Base-by-base conservation (phyloP, 1,140 invertebrate genomes). In the Trinorchestia longiramus region DNA sequence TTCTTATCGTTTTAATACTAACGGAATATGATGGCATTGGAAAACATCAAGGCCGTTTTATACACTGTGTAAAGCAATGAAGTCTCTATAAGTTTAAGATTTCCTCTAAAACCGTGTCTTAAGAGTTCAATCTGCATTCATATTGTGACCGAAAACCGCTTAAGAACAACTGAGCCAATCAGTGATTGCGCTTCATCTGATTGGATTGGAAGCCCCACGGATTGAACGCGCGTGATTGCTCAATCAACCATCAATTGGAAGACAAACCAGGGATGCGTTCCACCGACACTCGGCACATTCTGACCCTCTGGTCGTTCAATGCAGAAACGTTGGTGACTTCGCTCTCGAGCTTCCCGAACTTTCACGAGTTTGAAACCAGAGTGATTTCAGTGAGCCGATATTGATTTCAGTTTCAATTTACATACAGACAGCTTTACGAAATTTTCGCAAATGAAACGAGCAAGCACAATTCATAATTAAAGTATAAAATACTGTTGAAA, bases 121-220 rank as follows among this genome's bases (percentile, higher is more conserved):
- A 77, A 77, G 62, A 77, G 62, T 23, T 90, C n/a, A 41, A 4
- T 90, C 43, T 90, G 28, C 43, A 90, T 90, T 90, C 88, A 90
- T 90, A 90, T 42, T 90, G 88, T 43, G n/a, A 90, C 41, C 42
- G 88, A 41, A 90, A 41, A 90, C 43, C 42, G 88, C 88, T 90
- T 90, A 90, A 15, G 88, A 90, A 90, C 88, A 90, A 90, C 88
- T 90, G 88, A 90, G 88, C 41, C 88, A 90, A 90, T 90, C 88
- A 90, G 43, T 43, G 88, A 90, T 90, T 90, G 88, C 88, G 43
- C 88, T 43, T 90, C 88, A 90, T 90, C 88, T 90, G 88, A 90
- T 90, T 90, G 88, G 4, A 42, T 90, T 43, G 43, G 88, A 42
- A 43, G 88, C 62, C 88, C 88, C 88, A 28, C 8, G 88, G 88